Percentiles rank a stretch among this genome's conserved stretches.
phyloP scores from a whole-genome alignment of 1,140 invertebrate genomes.

The Schmidtea mediterranea region DNA sequence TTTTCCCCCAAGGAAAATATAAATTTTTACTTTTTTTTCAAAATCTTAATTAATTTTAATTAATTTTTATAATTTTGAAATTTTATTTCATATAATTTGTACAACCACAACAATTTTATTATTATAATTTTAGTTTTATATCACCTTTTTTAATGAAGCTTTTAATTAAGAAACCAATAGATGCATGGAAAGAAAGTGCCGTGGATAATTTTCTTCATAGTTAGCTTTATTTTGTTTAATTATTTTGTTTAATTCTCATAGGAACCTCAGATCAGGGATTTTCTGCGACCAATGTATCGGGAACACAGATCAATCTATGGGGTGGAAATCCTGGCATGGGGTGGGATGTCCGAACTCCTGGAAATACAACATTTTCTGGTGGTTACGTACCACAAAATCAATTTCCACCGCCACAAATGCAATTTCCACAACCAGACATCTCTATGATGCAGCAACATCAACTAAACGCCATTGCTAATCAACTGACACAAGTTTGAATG shows the following conservation, averaged over 20 bases:
- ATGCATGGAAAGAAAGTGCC: slow-evolving; percentile 3
- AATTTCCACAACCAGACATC: background rate
- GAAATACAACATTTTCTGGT: background rate
- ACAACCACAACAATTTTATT: too few relatives aligned
- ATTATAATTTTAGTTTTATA: too few relatives aligned
- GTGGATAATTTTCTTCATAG: background rate
- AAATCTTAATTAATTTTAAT: too few relatives aligned
- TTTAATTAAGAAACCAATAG: too few relatives aligned
- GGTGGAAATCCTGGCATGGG: slow-evolving; percentile 11
- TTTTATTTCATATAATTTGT: too few relatives aligned
- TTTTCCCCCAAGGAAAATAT: too few relatives aligned
- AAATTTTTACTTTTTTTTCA: too few relatives aligned
- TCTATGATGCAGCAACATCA: background rate
- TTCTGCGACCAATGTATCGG: slow-evolving; percentile 20
- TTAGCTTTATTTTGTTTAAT: too few relatives aligned
- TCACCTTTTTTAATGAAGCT: too few relatives aligned
- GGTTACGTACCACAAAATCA: background rate
- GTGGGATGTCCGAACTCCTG: background rate
- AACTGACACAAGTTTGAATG: background rate
- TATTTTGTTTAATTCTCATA: too few relatives aligned
- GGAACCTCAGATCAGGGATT: background rate
- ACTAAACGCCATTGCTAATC: background rate
- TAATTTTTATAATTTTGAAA: too few relatives aligned
- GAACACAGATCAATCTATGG: slow-evolving; percentile 28
- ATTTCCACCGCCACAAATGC: background rate